Evolutionary conservation across 2,797 vertebrate genomes (phyloP).

Genomic region (Sphenopsis melanotis): DNA sequence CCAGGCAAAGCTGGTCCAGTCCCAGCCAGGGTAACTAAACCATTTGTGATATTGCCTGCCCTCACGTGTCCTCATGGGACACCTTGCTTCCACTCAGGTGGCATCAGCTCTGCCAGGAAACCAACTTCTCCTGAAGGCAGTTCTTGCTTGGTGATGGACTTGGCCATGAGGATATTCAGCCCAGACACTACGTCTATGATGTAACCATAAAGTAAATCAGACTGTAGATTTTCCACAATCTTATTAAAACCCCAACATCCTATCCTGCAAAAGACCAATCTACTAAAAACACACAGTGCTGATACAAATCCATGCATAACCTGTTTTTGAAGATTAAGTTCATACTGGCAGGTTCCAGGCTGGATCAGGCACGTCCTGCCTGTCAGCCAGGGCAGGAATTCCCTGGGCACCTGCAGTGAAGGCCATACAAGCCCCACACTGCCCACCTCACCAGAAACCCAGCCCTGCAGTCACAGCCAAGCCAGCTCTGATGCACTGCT

Average conservation of each 20-base stretch:
- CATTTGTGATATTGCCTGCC: not conserved
- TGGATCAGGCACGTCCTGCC: not conserved
- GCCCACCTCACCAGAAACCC: not conserved
- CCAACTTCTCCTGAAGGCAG: not conserved
- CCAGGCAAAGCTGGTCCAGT: not conserved
- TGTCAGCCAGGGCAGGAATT: not conserved
- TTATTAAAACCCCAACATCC: not conserved
- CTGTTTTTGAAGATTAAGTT: not conserved
- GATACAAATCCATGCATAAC: not conserved
- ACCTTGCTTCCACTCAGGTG: not conserved
- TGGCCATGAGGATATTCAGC: not conserved
- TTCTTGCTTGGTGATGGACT: not conserved
- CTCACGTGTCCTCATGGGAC: not conserved
- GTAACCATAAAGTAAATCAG: not conserved
- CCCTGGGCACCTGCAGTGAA: not conserved
- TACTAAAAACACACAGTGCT: not conserved
- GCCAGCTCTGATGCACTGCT: fast-evolving
- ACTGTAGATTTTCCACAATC: not conserved
- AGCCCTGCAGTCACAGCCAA: not conserved
- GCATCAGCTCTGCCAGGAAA: not conserved
- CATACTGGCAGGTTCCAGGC: not conserved
- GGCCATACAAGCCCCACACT: not conserved
- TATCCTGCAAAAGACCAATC: not conserved
- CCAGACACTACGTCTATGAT: no score
- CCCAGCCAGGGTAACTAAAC: not conserved